A percentile compares a stretch with the other conserved stretches of the same genome.
phyloP scores from a whole-genome alignment of 2,113 vertebrate species.

The Antennarius striatus region DNA sequence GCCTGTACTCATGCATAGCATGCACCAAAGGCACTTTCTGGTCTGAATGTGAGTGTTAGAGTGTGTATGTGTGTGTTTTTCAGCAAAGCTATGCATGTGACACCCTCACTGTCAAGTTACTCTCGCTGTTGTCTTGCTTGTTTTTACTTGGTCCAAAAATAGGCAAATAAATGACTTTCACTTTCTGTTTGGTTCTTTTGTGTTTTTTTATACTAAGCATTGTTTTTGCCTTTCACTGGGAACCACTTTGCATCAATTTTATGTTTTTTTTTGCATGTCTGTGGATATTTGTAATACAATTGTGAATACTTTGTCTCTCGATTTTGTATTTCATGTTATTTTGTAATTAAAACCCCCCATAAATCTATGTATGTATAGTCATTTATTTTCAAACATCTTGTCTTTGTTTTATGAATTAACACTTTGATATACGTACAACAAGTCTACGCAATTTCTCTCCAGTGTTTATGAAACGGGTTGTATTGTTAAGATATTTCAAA shows the following conservation, averaged over 20 bases:
- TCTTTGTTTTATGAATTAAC: too few relatives aligned
- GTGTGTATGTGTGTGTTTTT: conserved; percentile 22
- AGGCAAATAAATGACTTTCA: background rate
- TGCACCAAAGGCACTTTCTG: conserved; percentile 37
- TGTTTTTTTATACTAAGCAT: conserved; percentile 25
- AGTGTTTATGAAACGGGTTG: too few relatives aligned
- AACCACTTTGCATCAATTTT: conserved; percentile 46
- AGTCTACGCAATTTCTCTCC: too few relatives aligned
- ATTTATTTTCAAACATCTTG: too few relatives aligned
- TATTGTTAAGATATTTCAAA: too few relatives aligned
- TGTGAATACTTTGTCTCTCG: conserved; percentile 68
- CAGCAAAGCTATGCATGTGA: conserved; percentile 49
- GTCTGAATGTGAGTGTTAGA: conserved; percentile 16
- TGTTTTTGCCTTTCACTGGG: conserved; percentile 35
- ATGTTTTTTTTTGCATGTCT: conserved; percentile 70
- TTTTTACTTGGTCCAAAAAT: conserved; percentile 22
- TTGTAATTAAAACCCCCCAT: conserved; percentile 8
- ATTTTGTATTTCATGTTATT: conserved; percentile 34
- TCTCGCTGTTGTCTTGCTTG: conserved; percentile 55
- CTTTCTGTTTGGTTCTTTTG: conserved; percentile 11
- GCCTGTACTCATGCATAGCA: conserved; percentile 58
- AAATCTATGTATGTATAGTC: background rate
- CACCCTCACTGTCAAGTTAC: conserved; percentile 20
- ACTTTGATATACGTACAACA: too few relatives aligned
- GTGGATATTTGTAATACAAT: conserved; percentile 80